Percentiles rank a stretch among this genome's conserved stretches.
Conservation (phyloP, 2,113 vertebrate species). For the Dipodomys merriami region DNA sequence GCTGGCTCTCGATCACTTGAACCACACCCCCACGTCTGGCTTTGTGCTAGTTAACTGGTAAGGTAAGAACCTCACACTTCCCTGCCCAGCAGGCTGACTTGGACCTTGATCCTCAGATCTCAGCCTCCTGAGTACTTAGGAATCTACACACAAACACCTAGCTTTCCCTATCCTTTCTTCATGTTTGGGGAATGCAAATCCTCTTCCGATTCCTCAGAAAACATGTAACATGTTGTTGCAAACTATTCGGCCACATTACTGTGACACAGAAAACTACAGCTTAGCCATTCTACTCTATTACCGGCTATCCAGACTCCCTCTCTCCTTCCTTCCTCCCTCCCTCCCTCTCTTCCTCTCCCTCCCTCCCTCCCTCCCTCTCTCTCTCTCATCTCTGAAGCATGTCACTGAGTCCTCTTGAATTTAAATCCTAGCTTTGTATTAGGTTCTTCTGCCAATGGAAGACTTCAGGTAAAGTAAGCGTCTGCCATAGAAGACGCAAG, state of each 20-base stretch:
- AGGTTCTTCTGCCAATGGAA: background rate
- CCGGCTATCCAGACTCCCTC: background rate
- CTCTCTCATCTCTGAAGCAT: background rate
- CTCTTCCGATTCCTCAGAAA: background rate
- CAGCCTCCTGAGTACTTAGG: too few relatives aligned
- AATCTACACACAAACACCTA: too few relatives aligned
- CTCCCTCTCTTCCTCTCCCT: background rate
- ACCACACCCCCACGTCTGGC: too few relatives aligned
- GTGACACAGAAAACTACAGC: background rate
- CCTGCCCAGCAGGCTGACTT: too few relatives aligned
- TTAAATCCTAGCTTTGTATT: constrained; percentile 11
- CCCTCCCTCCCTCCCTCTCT: too few relatives aligned
- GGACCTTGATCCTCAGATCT: too few relatives aligned
- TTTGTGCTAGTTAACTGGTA: too few relatives aligned
- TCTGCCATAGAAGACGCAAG: background rate
- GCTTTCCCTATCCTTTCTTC: background rate
- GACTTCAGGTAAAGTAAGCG: background rate
- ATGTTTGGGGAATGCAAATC: background rate
- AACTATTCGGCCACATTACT: background rate
- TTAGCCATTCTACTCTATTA: background rate
- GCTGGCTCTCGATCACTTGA: too few relatives aligned
- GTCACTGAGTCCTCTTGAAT: background rate
- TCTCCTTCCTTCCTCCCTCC: too few relatives aligned
- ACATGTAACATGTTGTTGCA: background rate
- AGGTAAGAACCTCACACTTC: too few relatives aligned